Base-by-base conservation (phyloP, 2,113 vertebrate genomes). In the Zosterops japonicus region DNA sequence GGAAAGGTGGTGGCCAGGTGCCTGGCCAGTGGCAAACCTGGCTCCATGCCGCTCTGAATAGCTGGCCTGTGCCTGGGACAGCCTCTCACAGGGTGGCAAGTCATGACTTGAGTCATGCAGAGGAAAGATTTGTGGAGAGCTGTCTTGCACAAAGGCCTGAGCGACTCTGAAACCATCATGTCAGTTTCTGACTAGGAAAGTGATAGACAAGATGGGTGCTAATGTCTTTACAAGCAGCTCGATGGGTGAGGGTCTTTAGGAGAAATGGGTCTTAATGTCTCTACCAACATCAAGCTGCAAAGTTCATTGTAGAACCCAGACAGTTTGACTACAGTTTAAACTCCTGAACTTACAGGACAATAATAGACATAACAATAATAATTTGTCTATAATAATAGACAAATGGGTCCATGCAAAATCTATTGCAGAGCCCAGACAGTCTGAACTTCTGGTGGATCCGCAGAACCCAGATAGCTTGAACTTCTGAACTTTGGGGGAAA, bases 1-100 rank as follows among this genome's bases (percentile, higher is more conserved):
- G 95, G 93, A 95, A 93, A 96, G 92, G 84, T 64, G 74, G 90
- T 96, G 95, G 90, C 87, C 78, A 87, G 81, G 35, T 95, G 84
- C 87, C 96, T 1, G 2, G 87, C 77, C 82, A 85, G 81, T 18
- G 22, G 47, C 2, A 4, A 89, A 65, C 60, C 60, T 84, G 87
- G 74, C 77, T 87, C 46, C 12, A 16, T 82, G 91, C 91, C 50
- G 50, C 46, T 65, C 36, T 90, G 61, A 95, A 94, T 96, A 85
- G 79, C 87, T 87, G 65, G 74, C 78, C 87, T 89, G 52, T 84
- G 84, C 44, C 46, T 0, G 8, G 57, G 44, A n/a, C 39, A 63
- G 72, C 72, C 50, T 77, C 53, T 75, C 50, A 5, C 0, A 0
- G 50, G 41, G 67, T 69, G 41, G 39, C 61, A 82, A 87, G 44